These are phyloP conservation scores for Drosophila nigromelanica DNA, from an alignment of 1,140 invertebrate species.

Conservation along the genomic window DNA sequence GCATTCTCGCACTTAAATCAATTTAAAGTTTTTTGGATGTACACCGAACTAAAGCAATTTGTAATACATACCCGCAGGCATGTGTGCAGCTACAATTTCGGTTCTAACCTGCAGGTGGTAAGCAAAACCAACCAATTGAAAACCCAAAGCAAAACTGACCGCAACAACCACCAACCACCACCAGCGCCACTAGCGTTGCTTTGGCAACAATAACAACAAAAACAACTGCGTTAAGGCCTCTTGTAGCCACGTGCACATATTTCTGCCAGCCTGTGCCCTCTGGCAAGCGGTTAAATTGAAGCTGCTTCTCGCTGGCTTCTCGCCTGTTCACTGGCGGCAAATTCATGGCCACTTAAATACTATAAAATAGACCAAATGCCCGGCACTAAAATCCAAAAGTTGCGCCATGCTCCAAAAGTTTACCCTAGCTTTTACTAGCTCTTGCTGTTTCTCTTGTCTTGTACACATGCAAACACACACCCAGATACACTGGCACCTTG, in stretches of 20 bases:
- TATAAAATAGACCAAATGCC: constrained; percentile 75
- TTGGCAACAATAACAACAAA: constrained; percentile 28
- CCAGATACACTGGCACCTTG: constrained; percentile 46
- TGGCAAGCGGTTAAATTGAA: constrained; percentile 41
- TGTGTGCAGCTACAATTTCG: not conserved
- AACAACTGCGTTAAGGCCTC: constrained; percentile 26
- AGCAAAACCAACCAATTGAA: constrained; percentile 58
- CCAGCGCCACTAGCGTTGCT: constrained; percentile 12
- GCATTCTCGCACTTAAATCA: constrained; percentile 45
- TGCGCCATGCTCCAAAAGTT: constrained; percentile 58
- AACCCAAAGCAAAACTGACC: constrained; percentile 56
- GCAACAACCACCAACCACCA: constrained; percentile 17
- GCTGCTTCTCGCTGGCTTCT: constrained; percentile 21
- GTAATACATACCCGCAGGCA: constrained; percentile 2
- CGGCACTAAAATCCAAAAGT: constrained; percentile 77
- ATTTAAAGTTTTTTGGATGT: constrained; percentile 49
- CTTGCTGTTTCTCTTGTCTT: constrained; percentile 24
- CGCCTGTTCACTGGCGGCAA: constrained; percentile 49
- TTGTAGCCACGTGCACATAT: constrained; percentile 57
- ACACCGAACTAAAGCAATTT: constrained; percentile 38
- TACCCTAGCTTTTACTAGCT: constrained; percentile 46
- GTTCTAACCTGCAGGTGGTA: constrained; percentile 18
- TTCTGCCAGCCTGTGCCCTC: constrained; percentile 47
- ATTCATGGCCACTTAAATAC: constrained; percentile 81
- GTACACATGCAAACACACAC: constrained; percentile 19